Percentiles rank a stretch among this genome's conserved stretches.
These are phyloP conservation scores for Seladonia tumulorum DNA, from an alignment of 2,888 invertebrate species.

Conservation along the genomic window DNA sequence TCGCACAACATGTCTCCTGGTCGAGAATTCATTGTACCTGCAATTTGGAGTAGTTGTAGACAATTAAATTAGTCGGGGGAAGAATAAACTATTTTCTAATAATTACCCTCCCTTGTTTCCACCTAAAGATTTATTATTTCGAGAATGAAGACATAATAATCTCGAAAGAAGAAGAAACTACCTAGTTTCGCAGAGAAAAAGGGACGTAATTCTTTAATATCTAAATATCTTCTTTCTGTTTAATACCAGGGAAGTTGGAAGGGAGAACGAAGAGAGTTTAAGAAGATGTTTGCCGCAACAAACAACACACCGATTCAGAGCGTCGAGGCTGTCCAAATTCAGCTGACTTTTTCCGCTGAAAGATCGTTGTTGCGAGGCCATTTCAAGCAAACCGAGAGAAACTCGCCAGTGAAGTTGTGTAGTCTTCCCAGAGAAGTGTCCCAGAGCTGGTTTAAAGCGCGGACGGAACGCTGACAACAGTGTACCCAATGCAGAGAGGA, in stretches of 20 bases:
- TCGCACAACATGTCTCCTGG: no score
- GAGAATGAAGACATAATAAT: no score
- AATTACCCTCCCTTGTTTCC: no score
- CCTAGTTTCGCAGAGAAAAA: no score
- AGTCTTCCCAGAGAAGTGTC: not conserved
- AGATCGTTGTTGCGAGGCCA: not conserved
- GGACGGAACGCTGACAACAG: not conserved
- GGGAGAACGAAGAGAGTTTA: not conserved
- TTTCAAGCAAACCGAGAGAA: conserved; percentile 2
- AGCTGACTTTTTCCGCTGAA: conserved; percentile 7
- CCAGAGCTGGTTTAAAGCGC: not conserved
- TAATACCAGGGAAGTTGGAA: not conserved
- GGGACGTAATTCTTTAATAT: no score
- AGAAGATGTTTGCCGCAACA: not conserved
- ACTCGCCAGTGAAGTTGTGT: not conserved
- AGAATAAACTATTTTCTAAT: no score
- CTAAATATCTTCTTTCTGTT: not conserved
- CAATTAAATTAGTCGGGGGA: no score
- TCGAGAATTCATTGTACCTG: no score
- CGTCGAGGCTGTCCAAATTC: not conserved
- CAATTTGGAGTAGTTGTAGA: no score
- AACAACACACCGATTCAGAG: not conserved
- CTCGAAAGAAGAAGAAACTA: no score
- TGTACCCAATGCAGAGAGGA: not conserved
- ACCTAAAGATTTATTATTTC: no score